Conservation (phyloP, 2,888 invertebrate genomes). For the Caradrina kadenii region DNA sequence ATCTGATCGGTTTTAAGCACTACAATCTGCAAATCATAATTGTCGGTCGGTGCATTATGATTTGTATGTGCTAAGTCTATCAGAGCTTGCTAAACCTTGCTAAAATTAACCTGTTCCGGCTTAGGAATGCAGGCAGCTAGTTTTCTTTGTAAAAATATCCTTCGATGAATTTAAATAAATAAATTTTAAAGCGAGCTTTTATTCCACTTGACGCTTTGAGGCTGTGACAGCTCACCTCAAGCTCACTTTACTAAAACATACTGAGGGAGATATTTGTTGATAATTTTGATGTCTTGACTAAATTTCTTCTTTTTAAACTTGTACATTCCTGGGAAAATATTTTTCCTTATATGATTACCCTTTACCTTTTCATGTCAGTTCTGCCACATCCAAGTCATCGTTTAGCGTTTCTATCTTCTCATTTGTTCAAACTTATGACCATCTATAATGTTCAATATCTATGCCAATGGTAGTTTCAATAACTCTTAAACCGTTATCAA, state of each 20-base stretch:
- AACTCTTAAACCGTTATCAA: constrained; percentile 34
- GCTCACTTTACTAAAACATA: too few species aligned
- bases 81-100: not conserved
- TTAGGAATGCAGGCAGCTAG: not conserved
- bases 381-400: not conserved
- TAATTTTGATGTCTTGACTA: too few species aligned
- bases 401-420: not conserved
- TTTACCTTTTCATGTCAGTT: not conserved
- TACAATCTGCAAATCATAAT: not conserved
- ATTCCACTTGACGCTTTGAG: too few species aligned
- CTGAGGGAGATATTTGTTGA: too few species aligned
- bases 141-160: too few species aligned
- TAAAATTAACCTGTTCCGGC: not conserved
- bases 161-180: too few species aligned
- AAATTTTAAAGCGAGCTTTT: too few species aligned
- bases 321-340: too few species aligned
- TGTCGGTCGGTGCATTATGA: not conserved
- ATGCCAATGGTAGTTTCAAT: constrained; percentile 25
- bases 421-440: not conserved
- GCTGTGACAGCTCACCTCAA: too few species aligned
- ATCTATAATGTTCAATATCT: constrained; percentile 9
- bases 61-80: not conserved
- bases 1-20: not conserved
- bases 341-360: too few species aligned
- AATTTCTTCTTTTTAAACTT: too few species aligned